phyloP scores from a whole-genome alignment of 2,797 vertebrate species.

The Gambelia wislizenii region DNA sequence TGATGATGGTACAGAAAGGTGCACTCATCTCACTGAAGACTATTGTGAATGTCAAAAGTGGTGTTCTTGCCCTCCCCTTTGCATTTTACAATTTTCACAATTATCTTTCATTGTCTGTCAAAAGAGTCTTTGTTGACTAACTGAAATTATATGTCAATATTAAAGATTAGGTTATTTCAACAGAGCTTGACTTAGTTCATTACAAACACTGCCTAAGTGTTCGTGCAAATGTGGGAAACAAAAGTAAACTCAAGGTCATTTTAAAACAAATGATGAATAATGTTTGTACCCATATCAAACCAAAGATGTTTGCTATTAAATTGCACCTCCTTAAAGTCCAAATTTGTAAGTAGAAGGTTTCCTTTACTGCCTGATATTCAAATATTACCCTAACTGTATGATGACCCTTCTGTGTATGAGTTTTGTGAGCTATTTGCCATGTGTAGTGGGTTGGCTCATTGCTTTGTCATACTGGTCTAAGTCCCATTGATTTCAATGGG shows the following conservation, averaged over 20 bases:
- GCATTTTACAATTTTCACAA: slow-evolving; percentile 41
- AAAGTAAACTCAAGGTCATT: slow-evolving; percentile 20
- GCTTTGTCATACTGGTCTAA: neutral
- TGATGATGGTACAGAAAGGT: slow-evolving; percentile 40
- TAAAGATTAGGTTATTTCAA: slow-evolving; percentile 38
- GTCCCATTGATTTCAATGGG: neutral
- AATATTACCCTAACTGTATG: slow-evolving; percentile 22
- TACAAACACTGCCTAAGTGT: slow-evolving; percentile 54
- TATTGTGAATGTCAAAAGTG: slow-evolving; percentile 55
- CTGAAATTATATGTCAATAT: slow-evolving; percentile 44
- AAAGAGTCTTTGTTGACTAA: slow-evolving; percentile 34
- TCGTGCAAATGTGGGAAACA: slow-evolving; percentile 47
- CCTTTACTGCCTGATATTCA: slow-evolving; percentile 41
- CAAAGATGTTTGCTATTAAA: slow-evolving; percentile 58
- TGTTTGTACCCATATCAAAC: slow-evolving; percentile 50
- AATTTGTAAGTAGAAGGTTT: slow-evolving; percentile 35
- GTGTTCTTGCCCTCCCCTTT: slow-evolving; percentile 32
- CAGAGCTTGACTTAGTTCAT: slow-evolving; percentile 45
- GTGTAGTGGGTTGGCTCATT: slow-evolving; percentile 21
- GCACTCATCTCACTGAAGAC: slow-evolving; percentile 36
- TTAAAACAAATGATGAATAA: slow-evolving; percentile 51
- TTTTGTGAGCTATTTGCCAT: slow-evolving; percentile 19
- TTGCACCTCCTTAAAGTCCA: slow-evolving; percentile 21
- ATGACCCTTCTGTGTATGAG: slow-evolving; percentile 28
- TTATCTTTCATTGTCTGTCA: slow-evolving; percentile 45